phyloP scores from a whole-genome alignment of 2,797 vertebrate genomes.

The Acipenser oxyrinchus region DNA sequence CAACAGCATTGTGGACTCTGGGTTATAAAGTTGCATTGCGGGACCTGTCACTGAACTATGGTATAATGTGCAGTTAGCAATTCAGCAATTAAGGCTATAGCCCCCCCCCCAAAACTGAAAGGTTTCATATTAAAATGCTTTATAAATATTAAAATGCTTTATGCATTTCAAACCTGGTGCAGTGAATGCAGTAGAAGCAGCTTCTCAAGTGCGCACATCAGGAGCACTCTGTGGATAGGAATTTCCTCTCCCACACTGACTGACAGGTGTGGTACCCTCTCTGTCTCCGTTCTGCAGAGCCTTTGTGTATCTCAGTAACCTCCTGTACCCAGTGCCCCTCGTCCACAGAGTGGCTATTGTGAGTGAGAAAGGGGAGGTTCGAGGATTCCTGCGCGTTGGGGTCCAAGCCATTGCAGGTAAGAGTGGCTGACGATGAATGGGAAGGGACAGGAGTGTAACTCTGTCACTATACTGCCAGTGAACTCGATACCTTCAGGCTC shows the following conservation, averaged over 20 bases:
- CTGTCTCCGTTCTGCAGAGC: constrained; percentile 56
- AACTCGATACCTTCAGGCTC: background rate
- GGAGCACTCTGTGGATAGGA: background rate
- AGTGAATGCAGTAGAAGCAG: too few relatives aligned
- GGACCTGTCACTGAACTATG: too few relatives aligned
- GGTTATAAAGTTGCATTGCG: too few relatives aligned
- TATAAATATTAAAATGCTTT: too few relatives aligned
- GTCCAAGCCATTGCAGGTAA: constrained; percentile 96
- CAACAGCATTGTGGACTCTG: too few relatives aligned
- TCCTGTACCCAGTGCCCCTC: constrained; percentile 91
- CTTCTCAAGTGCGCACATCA: too few relatives aligned
- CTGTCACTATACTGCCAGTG: background rate
- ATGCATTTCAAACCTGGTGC: too few relatives aligned
- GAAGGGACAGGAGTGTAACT: background rate
- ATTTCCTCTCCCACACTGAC: constrained; percentile 14
- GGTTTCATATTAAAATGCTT: too few relatives aligned
- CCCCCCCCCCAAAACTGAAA: too few relatives aligned
- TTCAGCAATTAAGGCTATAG: too few relatives aligned
- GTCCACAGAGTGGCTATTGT: constrained; percentile 92
- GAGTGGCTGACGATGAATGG: constrained; percentile 18
- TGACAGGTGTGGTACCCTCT: background rate
- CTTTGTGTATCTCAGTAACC: constrained; percentile 96
- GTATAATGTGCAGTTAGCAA: too few relatives aligned
- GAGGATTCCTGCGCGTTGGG: constrained; percentile 89
- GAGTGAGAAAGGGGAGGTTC: constrained; percentile 94